Percentiles rank a stretch among this genome's conserved stretches.
Evolutionary conservation across 2,888 invertebrate genomes (phyloP).

Genomic region (Bhutanitis thaidina): DNA sequence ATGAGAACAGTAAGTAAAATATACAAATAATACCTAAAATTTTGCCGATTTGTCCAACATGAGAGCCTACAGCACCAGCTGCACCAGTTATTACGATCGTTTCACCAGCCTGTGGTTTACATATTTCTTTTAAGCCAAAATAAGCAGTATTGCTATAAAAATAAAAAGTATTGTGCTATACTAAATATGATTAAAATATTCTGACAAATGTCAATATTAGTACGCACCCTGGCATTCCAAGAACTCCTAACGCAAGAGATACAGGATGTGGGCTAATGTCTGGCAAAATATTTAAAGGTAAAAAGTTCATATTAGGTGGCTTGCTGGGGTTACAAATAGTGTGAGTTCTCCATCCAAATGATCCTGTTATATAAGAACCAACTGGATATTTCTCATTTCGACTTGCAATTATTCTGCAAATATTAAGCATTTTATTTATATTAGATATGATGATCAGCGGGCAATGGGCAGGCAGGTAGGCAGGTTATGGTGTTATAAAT

Average conservation of each 20-base stretch:
- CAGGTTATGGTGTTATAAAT: too few relatives aligned
- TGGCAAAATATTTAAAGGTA: constrained; percentile 72
- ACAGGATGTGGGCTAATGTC: constrained; percentile 79
- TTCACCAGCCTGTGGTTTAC: constrained; percentile 85
- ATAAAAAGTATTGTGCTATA: background rate
- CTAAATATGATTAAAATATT: background rate
- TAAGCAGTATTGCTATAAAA: constrained; percentile 84
- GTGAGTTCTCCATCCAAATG: constrained; percentile 84
- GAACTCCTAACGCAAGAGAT: constrained; percentile 82
- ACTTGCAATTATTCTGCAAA: constrained; percentile 83
- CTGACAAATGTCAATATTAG: background rate
- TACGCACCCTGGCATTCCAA: constrained; percentile 86
- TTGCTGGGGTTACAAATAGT: constrained; percentile 54
- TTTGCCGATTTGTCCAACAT: constrained; percentile 90
- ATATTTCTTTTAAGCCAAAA: constrained; percentile 86
- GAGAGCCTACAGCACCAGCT: constrained; percentile 88
- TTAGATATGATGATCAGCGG: too few relatives aligned
- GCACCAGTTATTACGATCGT: constrained; percentile 86
- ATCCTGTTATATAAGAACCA: constrained; percentile 81
- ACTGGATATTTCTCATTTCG: constrained; percentile 82
- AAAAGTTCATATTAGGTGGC: constrained; percentile 31
- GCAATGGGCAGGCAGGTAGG: too few relatives aligned
- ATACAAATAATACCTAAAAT: constrained; percentile 82
- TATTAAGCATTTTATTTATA: too few relatives aligned
- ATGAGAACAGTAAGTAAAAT: too few relatives aligned